phyloP scores from a whole-genome alignment of 2,113 vertebrate species.

The Bubo bubo region DNA sequence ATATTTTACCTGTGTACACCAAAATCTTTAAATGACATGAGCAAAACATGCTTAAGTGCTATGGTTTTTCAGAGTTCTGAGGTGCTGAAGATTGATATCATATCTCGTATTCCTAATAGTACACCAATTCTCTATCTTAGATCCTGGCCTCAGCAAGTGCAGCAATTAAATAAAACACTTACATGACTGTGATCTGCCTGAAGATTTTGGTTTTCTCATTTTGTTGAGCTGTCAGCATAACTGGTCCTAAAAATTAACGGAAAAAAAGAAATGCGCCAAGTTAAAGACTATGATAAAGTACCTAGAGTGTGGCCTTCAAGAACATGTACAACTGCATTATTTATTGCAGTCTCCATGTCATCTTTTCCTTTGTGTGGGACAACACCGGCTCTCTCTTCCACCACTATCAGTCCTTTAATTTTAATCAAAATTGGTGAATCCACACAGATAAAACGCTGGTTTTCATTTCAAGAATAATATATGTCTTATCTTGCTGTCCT shows the following conservation, averaged over 20 bases:
- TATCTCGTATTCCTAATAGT: background rate
- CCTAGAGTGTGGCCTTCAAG: background rate
- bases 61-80: background rate
- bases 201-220: background rate
- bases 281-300: background rate
- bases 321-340: fast-evolving
- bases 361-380: background rate
- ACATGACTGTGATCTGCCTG: background rate
- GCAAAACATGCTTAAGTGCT: background rate
- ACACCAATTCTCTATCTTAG: background rate
- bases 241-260: background rate
- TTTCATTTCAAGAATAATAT: background rate
- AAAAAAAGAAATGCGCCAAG: background rate
- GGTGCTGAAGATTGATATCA: background rate
- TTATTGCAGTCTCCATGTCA: background rate
- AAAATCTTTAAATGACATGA: background rate
- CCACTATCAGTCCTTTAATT: background rate
- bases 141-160: background rate
- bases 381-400: background rate
- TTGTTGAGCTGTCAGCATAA: background rate
- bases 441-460: background rate
- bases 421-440: background rate
- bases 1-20: background rate
- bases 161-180: background rate
- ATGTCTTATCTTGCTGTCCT: background rate